Base-by-base conservation (phyloP, 2,113 vertebrate genomes). In the Leucosticte australis region DNA sequence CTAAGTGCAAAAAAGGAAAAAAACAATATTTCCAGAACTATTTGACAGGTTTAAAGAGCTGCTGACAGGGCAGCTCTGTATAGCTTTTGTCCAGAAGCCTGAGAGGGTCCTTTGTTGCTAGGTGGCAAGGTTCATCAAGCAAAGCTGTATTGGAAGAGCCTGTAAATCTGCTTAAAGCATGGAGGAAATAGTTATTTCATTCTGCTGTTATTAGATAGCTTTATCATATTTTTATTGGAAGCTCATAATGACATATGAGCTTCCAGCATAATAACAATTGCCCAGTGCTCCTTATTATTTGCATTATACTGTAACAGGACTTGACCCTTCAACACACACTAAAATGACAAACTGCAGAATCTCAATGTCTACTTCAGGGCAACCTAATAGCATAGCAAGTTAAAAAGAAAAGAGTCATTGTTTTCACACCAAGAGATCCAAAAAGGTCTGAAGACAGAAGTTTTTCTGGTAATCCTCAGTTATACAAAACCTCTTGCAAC, bases 121-220 rank as follows among this genome's bases (percentile, higher is more conserved):
- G 86, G 52, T 94, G 94, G 89, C 93, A 92, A 63, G 95, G 62
- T 96, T 92, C 63, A 80, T 94, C 71, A 83, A 95, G 57, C 33
- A 87, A 95, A 96, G 52, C 76, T 17, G 21, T 35, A 14, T 6
- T 31, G 24, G 17, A 68, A 63, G 23, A 26, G 4, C 26, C 41
- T 7, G 12, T 41, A 78, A 46, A 60, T 65, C 52, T 83, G 22
- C 70, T 57, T 84, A 65, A 91, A 87, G 75, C 39, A 74, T 56
- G 80, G 55, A 77, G 55, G 53, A 95, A 96, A 89, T 42, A 60
- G 41, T 79, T 49, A 62, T 53, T 85, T 89, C 20, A 50, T 46
- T 90, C 23, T 33, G 46, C 81, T 83, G 86, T 85, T 83, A 24
- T 92, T 85, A 86, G 55, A 49, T 8, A 78, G 26, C 31, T 87